Conservation (phyloP, 2,797 vertebrate genomes). For the Ceryle rudis region DNA sequence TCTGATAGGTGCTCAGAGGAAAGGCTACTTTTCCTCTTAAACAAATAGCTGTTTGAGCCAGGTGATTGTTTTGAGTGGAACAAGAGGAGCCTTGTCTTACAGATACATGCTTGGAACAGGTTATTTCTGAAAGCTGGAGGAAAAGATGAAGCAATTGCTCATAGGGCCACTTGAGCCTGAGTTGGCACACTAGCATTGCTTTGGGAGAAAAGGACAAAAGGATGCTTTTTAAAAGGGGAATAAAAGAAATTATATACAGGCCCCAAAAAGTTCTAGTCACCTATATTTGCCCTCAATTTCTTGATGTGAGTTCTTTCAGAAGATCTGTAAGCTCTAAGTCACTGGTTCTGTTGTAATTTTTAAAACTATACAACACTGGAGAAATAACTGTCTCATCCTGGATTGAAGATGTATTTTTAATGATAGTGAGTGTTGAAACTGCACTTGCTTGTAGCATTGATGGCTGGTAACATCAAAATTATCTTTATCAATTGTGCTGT, state of each 20-base stretch:
- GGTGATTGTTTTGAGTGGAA: not conserved
- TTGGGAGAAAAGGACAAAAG: not conserved
- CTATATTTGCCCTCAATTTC: not conserved
- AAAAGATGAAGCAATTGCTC: not conserved
- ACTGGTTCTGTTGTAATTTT: not conserved
- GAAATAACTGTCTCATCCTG: not conserved
- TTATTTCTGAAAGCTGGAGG: not conserved
- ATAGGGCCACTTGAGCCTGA: not conserved
- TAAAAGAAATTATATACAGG: not conserved
- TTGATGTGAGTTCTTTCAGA: not conserved
- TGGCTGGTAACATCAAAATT: not conserved
- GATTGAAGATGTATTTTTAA: not conserved
- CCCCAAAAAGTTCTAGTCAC: not conserved
- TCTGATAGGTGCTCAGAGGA: not conserved
- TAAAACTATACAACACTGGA: not conserved
- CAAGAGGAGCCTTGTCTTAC: not conserved
- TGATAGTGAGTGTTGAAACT: not conserved
- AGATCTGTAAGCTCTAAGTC: not conserved
- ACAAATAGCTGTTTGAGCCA: not conserved
- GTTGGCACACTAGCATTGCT: not conserved
- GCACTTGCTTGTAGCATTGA: not conserved
- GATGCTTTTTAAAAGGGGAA: not conserved
- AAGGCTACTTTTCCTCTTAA: not conserved
- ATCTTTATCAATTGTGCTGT: not conserved
- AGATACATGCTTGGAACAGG: not conserved